Evolutionary conservation across 2,797 vertebrate species (phyloP), one percentile per base, ranked within the genome.

Genomic region (Miichthys miiuy): DNA sequence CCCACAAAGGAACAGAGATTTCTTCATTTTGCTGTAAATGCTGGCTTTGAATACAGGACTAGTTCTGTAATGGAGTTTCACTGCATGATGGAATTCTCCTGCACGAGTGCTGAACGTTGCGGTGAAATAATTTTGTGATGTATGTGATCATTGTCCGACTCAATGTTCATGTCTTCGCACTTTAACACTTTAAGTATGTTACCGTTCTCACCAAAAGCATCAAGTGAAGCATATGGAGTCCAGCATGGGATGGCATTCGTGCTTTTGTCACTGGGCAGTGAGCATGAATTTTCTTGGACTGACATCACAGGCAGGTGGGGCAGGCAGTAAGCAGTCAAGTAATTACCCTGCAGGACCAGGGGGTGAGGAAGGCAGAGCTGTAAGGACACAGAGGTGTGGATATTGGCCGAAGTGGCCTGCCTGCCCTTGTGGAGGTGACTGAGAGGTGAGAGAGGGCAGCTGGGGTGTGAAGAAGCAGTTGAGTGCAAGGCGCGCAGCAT

Each of bases 261-360:
- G 77, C 81, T 84, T 94, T 92, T 93, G 91, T 95, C 87, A 89
- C 52, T 72, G 87, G 72, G 89, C 94, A 92, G 87, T 92, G 90
- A 91, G 80, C 21, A 2, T 92, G 87, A 94, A 81, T 87, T 87
- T 88, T 90, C 83, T 79, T 73, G 81, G 78, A 71, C 84, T 91
- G 91, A 93, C 85, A 92, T 80, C 80, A 79, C 84, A 88, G 92
- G 87, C 87, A 93, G 93, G 91, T 92, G 88, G 89, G 88, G 81
- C 79, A 70, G 64, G 64, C 63, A 42, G 75, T 74, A 65, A 89
- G 81, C 58, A 89, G 81, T 66, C 50, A 87, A 78, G 83, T 92
- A 95, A 94, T 95, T 93, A 87, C 64, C 83, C 54, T 62, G 38
- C 67, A 71, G 52, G 64, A 64, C 56, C 50, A 5, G 64, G 62